phyloP scores from a whole-genome alignment of 2,888 invertebrate species.

The Drosophila setosimentum region DNA sequence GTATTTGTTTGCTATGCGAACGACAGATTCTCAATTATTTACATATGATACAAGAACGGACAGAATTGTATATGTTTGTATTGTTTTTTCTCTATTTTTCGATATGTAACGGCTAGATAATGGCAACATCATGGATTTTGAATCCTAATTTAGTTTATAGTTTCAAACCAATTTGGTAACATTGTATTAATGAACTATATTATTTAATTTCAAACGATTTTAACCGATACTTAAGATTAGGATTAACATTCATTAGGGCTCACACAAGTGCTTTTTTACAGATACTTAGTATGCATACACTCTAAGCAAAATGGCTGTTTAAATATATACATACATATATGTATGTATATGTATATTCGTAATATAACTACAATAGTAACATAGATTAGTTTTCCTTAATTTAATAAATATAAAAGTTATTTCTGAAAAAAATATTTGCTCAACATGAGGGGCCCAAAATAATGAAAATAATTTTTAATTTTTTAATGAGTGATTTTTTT shows the following conservation, averaged over 20 bases:
- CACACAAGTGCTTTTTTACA: slow-evolving; percentile 34
- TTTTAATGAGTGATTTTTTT: background rate
- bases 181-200: slow-evolving; percentile 33
- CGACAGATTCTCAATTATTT: slow-evolving; percentile 29
- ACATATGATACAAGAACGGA: slow-evolving; percentile 23
- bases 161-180: slow-evolving; percentile 68
- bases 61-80: slow-evolving; percentile 16
- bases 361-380: slow-evolving; percentile 19
- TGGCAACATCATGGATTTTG: slow-evolving; percentile 62
- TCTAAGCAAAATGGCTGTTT: slow-evolving; percentile 25
- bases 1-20: slow-evolving; percentile 24
- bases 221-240: slow-evolving; percentile 62
- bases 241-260: slow-evolving; percentile 18
- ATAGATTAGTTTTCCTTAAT: slow-evolving; percentile 26
- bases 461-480: background rate
- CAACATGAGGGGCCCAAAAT: background rate
- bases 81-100: slow-evolving; percentile 21
- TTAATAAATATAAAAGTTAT: slow-evolving; percentile 29
- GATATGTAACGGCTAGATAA: slow-evolving; percentile 74
- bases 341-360: slow-evolving; percentile 9
- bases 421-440: slow-evolving; percentile 38
- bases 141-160: slow-evolving; percentile 47
- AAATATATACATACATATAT: slow-evolving; percentile 3
- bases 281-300: slow-evolving; percentile 15
- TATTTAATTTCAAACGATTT: slow-evolving; percentile 32